Evolutionary conservation across 1,140 invertebrate species (phyloP).

Genomic region (Oncopodura yosiiana): DNA sequence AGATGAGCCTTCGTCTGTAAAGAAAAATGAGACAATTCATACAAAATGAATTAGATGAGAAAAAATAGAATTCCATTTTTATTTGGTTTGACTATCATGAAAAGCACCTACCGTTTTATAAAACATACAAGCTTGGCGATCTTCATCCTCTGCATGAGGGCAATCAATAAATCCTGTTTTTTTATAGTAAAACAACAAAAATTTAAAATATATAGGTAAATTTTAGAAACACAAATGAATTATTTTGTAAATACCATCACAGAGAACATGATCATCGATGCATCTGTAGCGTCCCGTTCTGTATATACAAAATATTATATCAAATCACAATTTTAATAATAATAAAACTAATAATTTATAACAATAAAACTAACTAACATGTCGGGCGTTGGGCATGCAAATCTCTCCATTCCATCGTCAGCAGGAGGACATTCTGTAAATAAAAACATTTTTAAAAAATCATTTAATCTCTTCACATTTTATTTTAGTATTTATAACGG

Average conservation of each 20-base stretch:
- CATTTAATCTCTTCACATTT: too few relatives aligned
- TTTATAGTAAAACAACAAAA: too few relatives aligned
- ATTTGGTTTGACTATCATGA: background rate
- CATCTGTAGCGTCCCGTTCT: constrained; percentile 82
- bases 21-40: constrained; percentile 43
- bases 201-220: too few relatives aligned
- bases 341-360: too few relatives aligned
- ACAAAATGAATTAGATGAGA: too few relatives aligned
- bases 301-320: too few relatives aligned
- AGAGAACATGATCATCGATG: constrained; percentile 90
- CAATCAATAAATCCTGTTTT: constrained; percentile 91
- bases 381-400: constrained; percentile 85
- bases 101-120: constrained; percentile 78
- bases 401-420: constrained; percentile 85
- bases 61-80: background rate
- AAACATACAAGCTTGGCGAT: constrained; percentile 89
- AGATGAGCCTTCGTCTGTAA: constrained; percentile 86
- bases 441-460: too few relatives aligned
- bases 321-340: too few relatives aligned
- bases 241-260: too few relatives aligned
- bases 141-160: constrained; percentile 83
- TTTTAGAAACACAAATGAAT: too few relatives aligned
- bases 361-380: too few relatives aligned
- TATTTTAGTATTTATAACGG: too few relatives aligned
- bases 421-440: constrained; percentile 80